A percentile compares a stretch with the other conserved stretches of the same genome.
Conservation (phyloP, 1,140 invertebrate species). For the Hylaeus anthracinus region DNA sequence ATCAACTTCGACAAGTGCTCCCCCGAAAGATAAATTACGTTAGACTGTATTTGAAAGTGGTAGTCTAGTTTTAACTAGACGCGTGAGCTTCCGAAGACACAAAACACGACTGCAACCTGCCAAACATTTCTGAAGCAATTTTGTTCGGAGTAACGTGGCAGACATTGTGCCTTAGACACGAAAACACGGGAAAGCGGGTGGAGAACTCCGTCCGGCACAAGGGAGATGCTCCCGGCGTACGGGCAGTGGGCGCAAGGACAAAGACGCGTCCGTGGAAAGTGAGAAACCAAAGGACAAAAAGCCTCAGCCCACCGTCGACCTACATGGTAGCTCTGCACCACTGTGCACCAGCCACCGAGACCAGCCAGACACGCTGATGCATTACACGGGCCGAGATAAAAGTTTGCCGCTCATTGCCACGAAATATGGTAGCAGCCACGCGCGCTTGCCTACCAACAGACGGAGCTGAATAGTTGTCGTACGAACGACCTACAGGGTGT, state of each 20-base stretch:
- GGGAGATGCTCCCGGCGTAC: no score
- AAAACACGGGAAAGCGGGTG: no score
- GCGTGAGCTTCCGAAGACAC: no score
- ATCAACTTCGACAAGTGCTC: no score
- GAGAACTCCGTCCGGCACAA: not conserved
- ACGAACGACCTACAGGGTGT: conserved; percentile 41
- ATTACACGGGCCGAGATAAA: conserved; percentile 51
- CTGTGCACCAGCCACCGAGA: conserved; percentile 8
- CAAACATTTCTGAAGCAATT: not conserved
- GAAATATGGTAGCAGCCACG: conserved; percentile 43
- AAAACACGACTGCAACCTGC: no score
- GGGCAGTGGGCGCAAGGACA: no score
- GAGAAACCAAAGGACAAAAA: conserved; percentile 27
- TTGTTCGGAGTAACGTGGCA: not conserved
- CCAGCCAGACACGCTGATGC: conserved; percentile 11
- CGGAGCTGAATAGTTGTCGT: conserved; percentile 32
- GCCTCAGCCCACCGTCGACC: not conserved
- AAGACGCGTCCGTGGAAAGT: not conserved
- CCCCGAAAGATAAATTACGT: no score
- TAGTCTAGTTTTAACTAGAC: no score
- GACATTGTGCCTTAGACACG: not conserved
- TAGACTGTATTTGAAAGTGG: no score
- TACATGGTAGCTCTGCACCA: conserved; percentile 14
- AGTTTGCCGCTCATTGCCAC: conserved; percentile 51
- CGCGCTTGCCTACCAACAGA: not conserved